phyloP scores from a whole-genome alignment of 2,797 vertebrate genomes.

The Artibeus jamaicensis region DNA sequence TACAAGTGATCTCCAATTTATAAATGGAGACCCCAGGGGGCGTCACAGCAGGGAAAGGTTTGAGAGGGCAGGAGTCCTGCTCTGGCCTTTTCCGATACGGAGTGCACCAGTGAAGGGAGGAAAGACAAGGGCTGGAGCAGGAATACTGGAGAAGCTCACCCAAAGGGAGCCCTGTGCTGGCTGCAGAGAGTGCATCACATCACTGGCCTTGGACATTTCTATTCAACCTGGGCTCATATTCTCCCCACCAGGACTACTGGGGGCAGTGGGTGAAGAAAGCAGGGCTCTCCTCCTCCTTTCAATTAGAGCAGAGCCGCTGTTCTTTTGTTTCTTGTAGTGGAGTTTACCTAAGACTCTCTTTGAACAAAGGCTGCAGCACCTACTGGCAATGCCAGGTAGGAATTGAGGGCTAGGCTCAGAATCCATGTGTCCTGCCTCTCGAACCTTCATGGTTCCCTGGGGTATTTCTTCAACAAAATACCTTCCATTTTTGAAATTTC shows the following conservation, averaged over 20 bases:
- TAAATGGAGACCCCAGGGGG: no score
- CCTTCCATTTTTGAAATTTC: neutral
- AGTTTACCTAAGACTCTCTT: neutral
- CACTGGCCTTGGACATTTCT: fast-evolving
- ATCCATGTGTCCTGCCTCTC: neutral
- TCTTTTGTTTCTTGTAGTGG: neutral
- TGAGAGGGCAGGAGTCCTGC: neutral
- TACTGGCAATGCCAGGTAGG: fast-evolving
- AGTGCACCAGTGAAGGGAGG: fast-evolving
- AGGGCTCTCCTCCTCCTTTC: neutral
- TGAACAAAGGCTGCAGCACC: neutral
- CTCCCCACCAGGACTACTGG: fast-evolving
- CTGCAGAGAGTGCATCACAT: fast-evolving
- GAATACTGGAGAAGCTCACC: neutral
- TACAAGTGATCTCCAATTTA: neutral
- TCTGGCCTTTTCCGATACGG: neutral
- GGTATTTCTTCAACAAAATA: neutral
- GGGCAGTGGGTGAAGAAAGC: no score
- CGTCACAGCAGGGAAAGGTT: neutral
- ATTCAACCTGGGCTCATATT: neutral
- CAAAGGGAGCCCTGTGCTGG: neutral
- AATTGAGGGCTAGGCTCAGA: neutral
- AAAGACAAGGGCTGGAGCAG: no score
- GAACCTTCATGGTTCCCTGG: neutral
- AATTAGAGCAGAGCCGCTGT: neutral